Conservation (phyloP, 53 echinoderm and acorn worm genomes). For the Zoroaster sp. region DNA sequence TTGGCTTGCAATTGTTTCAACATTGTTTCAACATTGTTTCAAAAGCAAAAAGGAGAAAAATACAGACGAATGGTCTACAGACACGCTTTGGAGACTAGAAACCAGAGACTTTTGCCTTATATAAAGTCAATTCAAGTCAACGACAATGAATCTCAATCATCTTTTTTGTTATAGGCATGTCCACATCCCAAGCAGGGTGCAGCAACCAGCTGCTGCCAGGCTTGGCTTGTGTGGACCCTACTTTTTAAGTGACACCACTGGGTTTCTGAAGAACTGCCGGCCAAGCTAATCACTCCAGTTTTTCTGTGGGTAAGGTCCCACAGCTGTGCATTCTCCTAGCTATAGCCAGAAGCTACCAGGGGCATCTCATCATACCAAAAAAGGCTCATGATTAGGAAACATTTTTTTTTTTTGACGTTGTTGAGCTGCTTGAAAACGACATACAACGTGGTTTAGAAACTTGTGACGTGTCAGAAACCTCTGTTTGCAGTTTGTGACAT, state of each 20-base stretch:
- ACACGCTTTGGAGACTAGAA: background rate
- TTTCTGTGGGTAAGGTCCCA: conserved; percentile 48
- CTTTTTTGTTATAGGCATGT: conserved; percentile 5
- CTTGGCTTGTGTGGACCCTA: conserved; percentile 56
- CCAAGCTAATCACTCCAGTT: conserved; percentile 44
- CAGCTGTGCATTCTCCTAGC: no score
- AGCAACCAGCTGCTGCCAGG: conserved; percentile 44
- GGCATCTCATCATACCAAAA: no score
- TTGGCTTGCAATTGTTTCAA: no score
- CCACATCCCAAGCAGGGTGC: conserved; percentile 60
- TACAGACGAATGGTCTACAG: background rate
- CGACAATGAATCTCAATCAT: background rate
- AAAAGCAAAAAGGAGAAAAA: no score
- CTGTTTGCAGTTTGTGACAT: no score
- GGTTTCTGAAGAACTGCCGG: conserved; percentile 65
- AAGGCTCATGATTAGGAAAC: no score
- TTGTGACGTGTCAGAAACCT: no score
- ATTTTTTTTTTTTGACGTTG: no score
- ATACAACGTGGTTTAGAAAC: no score
- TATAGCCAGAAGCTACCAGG: no score
- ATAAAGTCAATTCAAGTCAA: background rate
- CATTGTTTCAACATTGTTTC: no score
- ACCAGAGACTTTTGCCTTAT: background rate
- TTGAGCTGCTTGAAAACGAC: no score
- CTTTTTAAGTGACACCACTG: conserved; percentile 61